These are phyloP conservation scores for silkworm (Bombyx mori) DNA, from an alignment of 1,140 invertebrate genomes.

Conservation along the genomic window ASM3026992v2 NC_085117.1:13210501-13211000, in stretches of 20 bases:
- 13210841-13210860: conserved; percentile 69
- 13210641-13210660: conserved; percentile 33
- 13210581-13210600: conserved; percentile 32
- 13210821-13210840: conserved; percentile 16
- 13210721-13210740: conserved; percentile 47
- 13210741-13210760: conserved; percentile 61
- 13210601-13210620: neutral
- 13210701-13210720: conserved; percentile 26
- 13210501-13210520: conserved; percentile 19
- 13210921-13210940: conserved; percentile 71
- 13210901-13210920: conserved; percentile 73
- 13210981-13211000: too few relatives aligned
- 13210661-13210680: conserved; percentile 69
- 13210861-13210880: conserved; percentile 45
- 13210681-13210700: conserved; percentile 69
- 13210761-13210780: conserved; percentile 10
- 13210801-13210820: neutral
- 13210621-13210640: neutral
- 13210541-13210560: conserved; percentile 38
- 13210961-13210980: too few relatives aligned
- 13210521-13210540: conserved; percentile 13
- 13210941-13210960: conserved; percentile 1
- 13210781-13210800: too few relatives aligned
- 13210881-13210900: conserved; percentile 58
- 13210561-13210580: conserved; percentile 67